Base-by-base conservation (phyloP, 2,797 vertebrate species). In the Hozukius guyotensis region DNA sequence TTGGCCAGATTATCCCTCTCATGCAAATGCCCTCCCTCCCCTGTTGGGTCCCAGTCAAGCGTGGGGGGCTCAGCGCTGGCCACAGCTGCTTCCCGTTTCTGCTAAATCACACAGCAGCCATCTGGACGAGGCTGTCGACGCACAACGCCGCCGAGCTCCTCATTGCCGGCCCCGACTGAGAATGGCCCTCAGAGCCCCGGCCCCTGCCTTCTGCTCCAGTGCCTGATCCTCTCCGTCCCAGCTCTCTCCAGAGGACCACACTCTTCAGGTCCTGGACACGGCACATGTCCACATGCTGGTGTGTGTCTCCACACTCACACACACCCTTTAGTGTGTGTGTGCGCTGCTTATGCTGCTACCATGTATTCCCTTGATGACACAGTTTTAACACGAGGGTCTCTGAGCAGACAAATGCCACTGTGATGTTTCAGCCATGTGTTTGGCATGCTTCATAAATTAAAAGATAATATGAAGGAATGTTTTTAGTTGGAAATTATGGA, bases 11-110 rank as follows among this genome's bases (percentile, higher is more conserved):
- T 96, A 97, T 98, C 95, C 96, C 93, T 96, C 91, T 95, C 96
- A 98, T 99, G 98, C 98, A 99, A 99, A 99, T 98, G 86, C 91
- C 94, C 93, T 95, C 93, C 95, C 95, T 95, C 94, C 91, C 90
- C 29, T 85, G 93, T 94, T 93, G 95, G 96, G 95, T 97, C 96
- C 97, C 94, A 95, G 95, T 96, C 96, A 96, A 96, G 96, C 96
- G 87, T 96, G 32, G 78, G 86, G 85, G 94, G 93, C 95, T 95
- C 95, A 85, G 82, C 62, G 18, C 95, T 90, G 95, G 94, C 95
- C 93, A 94, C 97, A 98, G 97, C 97, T 97, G 97, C 96, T 98
- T 98, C 97, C 97, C 95, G 92, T 96, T 96, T 95, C 94, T 95
- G 93, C 94, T 93, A 76, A 97, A 95, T 96, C 95, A 95, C 95